A percentile compares a stretch with the other conserved stretches of the same genome.
Conservation (phyloP, 2,888 invertebrate genomes). For the Aethes cnicana region DNA sequence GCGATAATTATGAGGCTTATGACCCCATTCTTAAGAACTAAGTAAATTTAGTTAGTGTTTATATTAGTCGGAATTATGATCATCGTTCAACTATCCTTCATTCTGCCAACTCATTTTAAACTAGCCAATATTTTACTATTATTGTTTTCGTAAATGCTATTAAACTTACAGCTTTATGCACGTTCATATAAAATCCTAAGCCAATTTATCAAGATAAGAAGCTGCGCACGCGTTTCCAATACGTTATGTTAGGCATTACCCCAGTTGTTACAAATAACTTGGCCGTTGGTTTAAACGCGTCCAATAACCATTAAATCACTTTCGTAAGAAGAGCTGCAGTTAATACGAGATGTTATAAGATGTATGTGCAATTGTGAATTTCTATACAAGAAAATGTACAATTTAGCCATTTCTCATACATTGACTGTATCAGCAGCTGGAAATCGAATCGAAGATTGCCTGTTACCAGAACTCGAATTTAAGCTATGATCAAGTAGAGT, state of each 20-base stretch:
- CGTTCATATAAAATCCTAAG: too few species aligned
- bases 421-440: too few species aligned
- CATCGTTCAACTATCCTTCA: too few species aligned
- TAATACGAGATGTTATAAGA: not conserved
- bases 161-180: not conserved
- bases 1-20: conserved; percentile 31
- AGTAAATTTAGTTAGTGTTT: conserved; percentile 1
- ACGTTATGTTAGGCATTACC: conserved; percentile 15
- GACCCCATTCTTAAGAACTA: conserved; percentile 16
- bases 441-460: too few species aligned
- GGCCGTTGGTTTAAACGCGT: conserved; percentile 16
- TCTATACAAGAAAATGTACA: not conserved
- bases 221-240: conserved; percentile 3
- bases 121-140: too few species aligned
- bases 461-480: too few species aligned
- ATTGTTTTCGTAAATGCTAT: too few species aligned
- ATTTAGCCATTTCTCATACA: too few species aligned
- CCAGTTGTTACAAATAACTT: conserved; percentile 29
- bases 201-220: not conserved
- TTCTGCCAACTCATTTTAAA: too few species aligned
- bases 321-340: conserved; percentile 18
- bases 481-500: too few species aligned
- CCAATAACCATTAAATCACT: conserved; percentile 27
- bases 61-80: too few species aligned
- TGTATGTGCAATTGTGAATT: not conserved